Base-by-base conservation (phyloP, 2,888 invertebrate species). In the Lampropteryx suffumata region DNA sequence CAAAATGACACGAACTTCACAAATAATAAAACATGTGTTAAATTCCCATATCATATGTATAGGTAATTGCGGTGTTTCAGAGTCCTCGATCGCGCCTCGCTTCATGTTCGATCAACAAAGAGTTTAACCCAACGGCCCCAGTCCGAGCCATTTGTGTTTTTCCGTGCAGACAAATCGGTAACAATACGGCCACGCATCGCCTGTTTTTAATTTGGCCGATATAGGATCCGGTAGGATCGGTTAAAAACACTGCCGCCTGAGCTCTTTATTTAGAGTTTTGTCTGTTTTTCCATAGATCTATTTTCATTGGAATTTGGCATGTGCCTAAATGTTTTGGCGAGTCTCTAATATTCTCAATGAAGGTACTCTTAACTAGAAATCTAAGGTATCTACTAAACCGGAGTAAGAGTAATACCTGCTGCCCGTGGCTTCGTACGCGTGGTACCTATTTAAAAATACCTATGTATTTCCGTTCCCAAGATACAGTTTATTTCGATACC, bases 181-280 rank as follows among this genome's bases (percentile, higher is more conserved):
- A 89, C 88, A 89, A 89, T 88, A 84, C 75, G 65, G 58, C 73
- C 71, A 81, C 86, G 89, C 88, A 84, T 86, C 81, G 84, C 71
- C 83, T 84, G 82, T 74, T 90, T 89, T 89, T 90, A 89, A 90
- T 90, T 89, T 89, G 76, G 82, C 84, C 74, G 79, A 82, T 72
- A 75, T 80, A 82, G 76, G 75, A 76, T 79, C 76, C 76, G 65
- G 61, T 27, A 33, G 43, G 39, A 73, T 71, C 79, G 80, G 77
- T 84, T 85, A 82, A 82, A 85, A 87, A 84, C 83, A 82, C 82
- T 78, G 73, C 73, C 62, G 57, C 68, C 65, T 62, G 64, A 61
- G 61, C 52, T 62, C 62, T 63, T 50, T 60, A 57, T 63, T 63
- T 67, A 67, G 62, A 71, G 59, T 64, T 63, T 66, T 29, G 33